phyloP scores from a whole-genome alignment of 2,797 vertebrate genomes.

The Myotis planiceps region DNA sequence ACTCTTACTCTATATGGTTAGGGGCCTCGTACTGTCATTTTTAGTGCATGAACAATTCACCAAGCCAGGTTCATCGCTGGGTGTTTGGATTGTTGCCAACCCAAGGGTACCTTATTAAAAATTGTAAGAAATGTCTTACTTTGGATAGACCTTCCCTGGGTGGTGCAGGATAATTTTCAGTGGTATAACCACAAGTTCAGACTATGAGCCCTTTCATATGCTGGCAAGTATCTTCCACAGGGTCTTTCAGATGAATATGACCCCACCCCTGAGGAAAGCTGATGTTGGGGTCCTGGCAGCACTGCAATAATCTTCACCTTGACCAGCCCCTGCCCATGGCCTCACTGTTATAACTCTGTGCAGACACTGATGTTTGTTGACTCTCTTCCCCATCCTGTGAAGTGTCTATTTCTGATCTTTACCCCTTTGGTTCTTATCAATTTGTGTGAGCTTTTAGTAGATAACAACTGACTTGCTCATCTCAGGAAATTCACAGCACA shows the following conservation, averaged over 20 bases:
- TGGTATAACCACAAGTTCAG: not conserved
- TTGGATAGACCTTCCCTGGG: not conserved
- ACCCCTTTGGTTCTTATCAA: not conserved
- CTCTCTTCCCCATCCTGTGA: not conserved
- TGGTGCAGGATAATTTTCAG: not conserved
- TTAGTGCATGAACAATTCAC: not conserved
- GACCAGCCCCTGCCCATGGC: not conserved
- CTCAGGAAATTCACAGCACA: accelerated
- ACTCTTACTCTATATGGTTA: not conserved
- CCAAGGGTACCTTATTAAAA: not conserved
- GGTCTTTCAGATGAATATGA: not conserved
- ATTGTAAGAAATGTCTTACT: too few relatives aligned
- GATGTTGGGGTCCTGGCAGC: not conserved
- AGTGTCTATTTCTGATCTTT: constrained; percentile 13
- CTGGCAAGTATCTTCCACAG: not conserved
- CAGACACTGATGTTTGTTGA: not conserved
- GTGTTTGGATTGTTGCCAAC: not conserved
- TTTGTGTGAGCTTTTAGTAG: not conserved
- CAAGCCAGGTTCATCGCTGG: not conserved
- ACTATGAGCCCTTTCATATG: not conserved
- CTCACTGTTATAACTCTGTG: not conserved
- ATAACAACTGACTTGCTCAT: not conserved
- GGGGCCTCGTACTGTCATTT: not conserved
- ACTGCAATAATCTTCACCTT: not conserved
- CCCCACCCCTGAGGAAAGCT: not conserved